Conservation (phyloP, 2,888 invertebrate genomes). For the Melanostoma mellinum region DNA sequence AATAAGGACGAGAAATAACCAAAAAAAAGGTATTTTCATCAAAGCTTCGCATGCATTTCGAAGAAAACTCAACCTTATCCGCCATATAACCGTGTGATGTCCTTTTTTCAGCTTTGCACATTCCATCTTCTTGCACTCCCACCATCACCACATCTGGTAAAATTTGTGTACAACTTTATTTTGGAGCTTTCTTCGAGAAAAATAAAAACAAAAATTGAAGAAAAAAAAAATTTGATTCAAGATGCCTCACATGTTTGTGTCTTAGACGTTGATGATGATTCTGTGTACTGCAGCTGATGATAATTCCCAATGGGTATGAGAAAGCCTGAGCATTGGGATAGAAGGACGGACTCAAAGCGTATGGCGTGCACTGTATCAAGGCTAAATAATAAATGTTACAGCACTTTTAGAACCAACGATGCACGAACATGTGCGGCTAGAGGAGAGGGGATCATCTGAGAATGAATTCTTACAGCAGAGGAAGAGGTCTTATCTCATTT, state of each 20-base stretch:
- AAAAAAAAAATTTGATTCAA: slow-evolving; percentile 48
- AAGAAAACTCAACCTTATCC: slow-evolving; percentile 40
- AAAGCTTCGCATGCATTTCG: slow-evolving; percentile 59
- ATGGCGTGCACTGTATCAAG: slow-evolving; percentile 47
- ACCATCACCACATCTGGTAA: slow-evolving; percentile 42
- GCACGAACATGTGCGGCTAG: slow-evolving; percentile 2
- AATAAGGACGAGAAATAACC: slow-evolving; percentile 8
- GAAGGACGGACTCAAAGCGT: slow-evolving; percentile 31
- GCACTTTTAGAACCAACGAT: slow-evolving; percentile 30
- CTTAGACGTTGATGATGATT: slow-evolving; percentile 58
- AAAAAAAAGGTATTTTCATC: slow-evolving; percentile 50
- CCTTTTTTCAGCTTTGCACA: slow-evolving; percentile 50
- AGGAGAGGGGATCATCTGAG: slow-evolving; percentile 14
- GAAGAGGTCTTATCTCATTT: slow-evolving; percentile 62
- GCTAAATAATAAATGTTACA: slow-evolving; percentile 60
- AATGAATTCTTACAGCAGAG: slow-evolving; percentile 16
- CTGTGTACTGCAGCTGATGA: slow-evolving; percentile 59
- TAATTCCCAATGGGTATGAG: slow-evolving; percentile 21
- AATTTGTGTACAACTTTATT: slow-evolving; percentile 8
- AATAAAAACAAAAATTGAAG: no score
- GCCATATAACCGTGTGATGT: slow-evolving; percentile 48
- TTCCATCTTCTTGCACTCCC: slow-evolving; percentile 6
- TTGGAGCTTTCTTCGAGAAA: not conserved
- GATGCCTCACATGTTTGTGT: slow-evolving; percentile 68
- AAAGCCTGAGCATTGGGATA: not conserved